Evolutionary conservation across 2,888 invertebrate species (phyloP), one percentile per base, ranked within the genome.

Genomic region (Papilio elwesi): DNA sequence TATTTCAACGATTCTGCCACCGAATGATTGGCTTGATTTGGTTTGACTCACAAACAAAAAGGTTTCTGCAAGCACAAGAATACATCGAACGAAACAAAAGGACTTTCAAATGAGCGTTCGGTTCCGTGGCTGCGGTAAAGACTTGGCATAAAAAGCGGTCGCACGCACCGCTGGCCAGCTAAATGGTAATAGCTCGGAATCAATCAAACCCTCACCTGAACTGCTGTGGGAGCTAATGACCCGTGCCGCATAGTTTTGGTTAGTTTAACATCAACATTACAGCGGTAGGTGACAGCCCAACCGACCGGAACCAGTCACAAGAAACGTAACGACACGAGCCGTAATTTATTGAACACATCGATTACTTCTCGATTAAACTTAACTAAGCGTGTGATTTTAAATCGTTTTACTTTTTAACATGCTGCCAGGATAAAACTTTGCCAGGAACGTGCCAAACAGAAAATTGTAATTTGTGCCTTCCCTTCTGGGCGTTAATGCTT

Each of bases 171-270:
- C 79, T 82, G 83, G 74, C 26, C 81, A 76, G 78, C 77, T 83
- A 84, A 86, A 84, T 82, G 82, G 81, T 80, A 80, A 80, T 79
- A 76, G 79, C 77, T 77, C 76, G 79, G 82, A 85, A 89, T 89
- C 89, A 89, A 89, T 89, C 89, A 89, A 83, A 79, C 85, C 79
- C 77, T 81, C 88, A 87, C 89, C 86, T 87, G 68, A 75, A 71
- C 75, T 78, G 77, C 74, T 75, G 77, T 74, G 75, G 74, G 64
- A 77, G 76, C 84, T 88, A 90, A 90, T 90, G 89, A 85, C 82
- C 87, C 88, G 78, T 83, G 82, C 80, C 83, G 77, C 81, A 77
- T 76, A 82, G 85, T 85, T 85, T 85, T 84, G 87, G 87, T 85
- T 87, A 85, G 88, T 88, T 86, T 83, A 85, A 87, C 88, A 83